These are phyloP conservation scores for Sarcophaga caerulescens DNA, from an alignment of 2,888 invertebrate species.

Conservation along the genomic window DNA sequence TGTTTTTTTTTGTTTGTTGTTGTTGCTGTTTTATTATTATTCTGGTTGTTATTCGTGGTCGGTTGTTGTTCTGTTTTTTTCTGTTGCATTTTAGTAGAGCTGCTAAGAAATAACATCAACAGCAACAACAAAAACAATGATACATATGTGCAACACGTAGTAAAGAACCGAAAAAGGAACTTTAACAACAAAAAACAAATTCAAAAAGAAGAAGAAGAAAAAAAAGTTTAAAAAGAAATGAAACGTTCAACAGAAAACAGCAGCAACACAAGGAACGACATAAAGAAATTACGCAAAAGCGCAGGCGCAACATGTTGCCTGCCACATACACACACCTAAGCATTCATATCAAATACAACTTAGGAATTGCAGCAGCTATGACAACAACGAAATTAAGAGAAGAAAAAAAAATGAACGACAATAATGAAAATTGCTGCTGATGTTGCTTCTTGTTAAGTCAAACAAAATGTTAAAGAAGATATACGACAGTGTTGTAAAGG, in stretches of 20 bases:
- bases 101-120: conserved; percentile 50
- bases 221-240: conserved; percentile 25
- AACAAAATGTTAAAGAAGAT: conserved; percentile 42
- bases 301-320: conserved; percentile 69
- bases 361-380: neutral
- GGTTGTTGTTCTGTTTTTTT: conserved; percentile 12
- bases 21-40: conserved; percentile 27
- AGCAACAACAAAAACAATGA: conserved; percentile 55
- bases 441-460: conserved; percentile 58
- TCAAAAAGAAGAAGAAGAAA: conserved; percentile 17
- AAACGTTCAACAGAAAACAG: conserved; percentile 47
- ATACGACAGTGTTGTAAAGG: conserved; percentile 32
- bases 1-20: conserved; percentile 40
- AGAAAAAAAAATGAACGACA: conserved; percentile 46
- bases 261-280: conserved; percentile 51
- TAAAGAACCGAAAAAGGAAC: conserved; percentile 60
- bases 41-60: conserved; percentile 43
- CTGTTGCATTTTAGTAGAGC: conserved; percentile 50
- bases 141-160: conserved; percentile 69
- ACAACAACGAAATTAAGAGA: conserved; percentile 18
- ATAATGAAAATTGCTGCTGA: conserved; percentile 58
- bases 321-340: conserved; percentile 18
- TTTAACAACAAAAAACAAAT: conserved; percentile 52
- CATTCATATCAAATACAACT: neutral
- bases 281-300: conserved; percentile 69